These are phyloP conservation scores for Neodon shergylaensis DNA, from an alignment of 2,113 vertebrate species.

Conservation along the genomic window DNA sequence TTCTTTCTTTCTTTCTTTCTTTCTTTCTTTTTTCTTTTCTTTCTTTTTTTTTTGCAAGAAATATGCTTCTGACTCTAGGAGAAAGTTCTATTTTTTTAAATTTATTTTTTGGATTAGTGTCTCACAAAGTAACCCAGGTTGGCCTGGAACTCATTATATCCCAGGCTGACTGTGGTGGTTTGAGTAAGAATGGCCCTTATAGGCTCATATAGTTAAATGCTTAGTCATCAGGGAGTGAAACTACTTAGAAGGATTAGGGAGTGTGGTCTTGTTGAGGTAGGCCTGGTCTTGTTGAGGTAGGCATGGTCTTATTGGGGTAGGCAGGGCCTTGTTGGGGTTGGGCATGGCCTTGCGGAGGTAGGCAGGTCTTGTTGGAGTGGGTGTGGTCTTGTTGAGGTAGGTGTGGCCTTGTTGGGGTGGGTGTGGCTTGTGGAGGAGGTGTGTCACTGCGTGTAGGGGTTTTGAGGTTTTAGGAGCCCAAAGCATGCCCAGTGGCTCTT, in stretches of 20 bases:
- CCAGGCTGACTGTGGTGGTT: neutral
- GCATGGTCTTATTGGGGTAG: no score
- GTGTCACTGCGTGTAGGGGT: neutral
- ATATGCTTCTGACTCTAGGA: neutral
- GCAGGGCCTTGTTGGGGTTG: no score
- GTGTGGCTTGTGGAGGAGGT: neutral
- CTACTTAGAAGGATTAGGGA: neutral
- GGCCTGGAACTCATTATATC: neutral
- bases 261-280: neutral
- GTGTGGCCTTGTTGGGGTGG: no score
- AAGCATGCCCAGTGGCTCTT: neutral
- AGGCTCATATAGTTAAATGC: neutral
- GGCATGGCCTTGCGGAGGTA: no score
- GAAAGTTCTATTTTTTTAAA: neutral
- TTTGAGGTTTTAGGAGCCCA: neutral
- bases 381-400: neutral
- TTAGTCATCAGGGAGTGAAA: neutral
- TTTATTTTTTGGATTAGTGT: neutral
- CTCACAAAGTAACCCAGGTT: neutral
- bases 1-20: no score
- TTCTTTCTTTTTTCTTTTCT: rapidly evolving
- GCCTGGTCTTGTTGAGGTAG: no score
- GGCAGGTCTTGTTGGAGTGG: neutral
- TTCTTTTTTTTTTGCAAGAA: neutral
- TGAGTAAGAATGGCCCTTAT: neutral